Evolutionary conservation across 2,113 vertebrate genomes (phyloP).

Genomic region (Festucalex cinctus): DNA sequence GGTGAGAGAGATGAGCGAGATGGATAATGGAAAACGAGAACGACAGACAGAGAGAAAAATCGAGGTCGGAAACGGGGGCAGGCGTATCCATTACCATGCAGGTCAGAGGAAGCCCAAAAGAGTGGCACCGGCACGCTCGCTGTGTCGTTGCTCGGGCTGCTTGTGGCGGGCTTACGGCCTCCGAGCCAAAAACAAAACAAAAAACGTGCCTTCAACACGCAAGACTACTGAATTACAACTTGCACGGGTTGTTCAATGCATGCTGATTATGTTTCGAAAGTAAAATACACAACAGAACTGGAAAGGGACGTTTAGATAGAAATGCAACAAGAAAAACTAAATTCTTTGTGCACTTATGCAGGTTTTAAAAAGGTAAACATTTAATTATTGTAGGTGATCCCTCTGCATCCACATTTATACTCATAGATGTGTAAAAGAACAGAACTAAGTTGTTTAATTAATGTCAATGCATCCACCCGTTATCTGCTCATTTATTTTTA

Average conservation of each 20-base stretch:
- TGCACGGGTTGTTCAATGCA: neutral
- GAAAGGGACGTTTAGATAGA: constrained; percentile 11
- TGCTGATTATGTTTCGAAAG: neutral
- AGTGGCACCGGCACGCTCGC: constrained; percentile 42
- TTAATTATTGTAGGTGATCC: constrained; percentile 41
- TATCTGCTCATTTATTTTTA: no score
- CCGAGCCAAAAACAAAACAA: neutral
- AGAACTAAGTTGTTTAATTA: constrained; percentile 38
- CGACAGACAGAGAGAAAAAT: constrained; percentile 49
- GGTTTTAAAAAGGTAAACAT: constrained; percentile 32
- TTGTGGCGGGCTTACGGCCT: neutral
- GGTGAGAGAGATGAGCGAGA: constrained; percentile 54
- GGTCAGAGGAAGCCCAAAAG: constrained; percentile 35
- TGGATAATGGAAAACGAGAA: constrained; percentile 59
- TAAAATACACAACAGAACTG: constrained; percentile 14
- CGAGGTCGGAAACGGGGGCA: constrained; percentile 59
- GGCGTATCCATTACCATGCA: constrained; percentile 59
- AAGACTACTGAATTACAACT: constrained; percentile 2
- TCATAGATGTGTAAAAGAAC: constrained; percentile 16
- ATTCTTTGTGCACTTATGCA: neutral
- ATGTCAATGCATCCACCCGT: no score
- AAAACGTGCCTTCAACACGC: neutral
- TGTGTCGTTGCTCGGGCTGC: constrained; percentile 30
- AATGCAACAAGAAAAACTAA: constrained; percentile 13
- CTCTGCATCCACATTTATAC: constrained; percentile 24